A percentile compares a stretch with the other conserved stretches of the same genome.
Evolutionary conservation across 1,140 invertebrate genomes (phyloP).

Genomic region (Solenopsis fugax): DNA sequence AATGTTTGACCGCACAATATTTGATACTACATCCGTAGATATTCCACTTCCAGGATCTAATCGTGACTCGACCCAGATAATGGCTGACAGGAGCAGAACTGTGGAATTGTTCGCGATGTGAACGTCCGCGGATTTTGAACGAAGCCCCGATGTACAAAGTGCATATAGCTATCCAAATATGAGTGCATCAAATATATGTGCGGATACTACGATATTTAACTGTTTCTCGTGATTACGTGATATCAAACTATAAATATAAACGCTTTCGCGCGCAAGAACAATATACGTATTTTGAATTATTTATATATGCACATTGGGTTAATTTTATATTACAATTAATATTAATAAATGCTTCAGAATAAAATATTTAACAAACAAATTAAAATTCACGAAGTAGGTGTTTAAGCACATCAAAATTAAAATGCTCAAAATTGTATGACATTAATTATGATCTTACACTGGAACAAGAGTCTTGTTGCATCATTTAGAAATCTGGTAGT

Average conservation of each 20-base stretch:
- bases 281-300: neutral
- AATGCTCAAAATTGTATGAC: neutral
- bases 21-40: conserved; percentile 61
- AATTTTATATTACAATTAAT: neutral
- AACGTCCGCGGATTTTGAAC: conserved; percentile 34
- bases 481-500: too few relatives aligned
- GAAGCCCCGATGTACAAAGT: conserved; percentile 9
- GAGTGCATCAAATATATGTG: conserved; percentile 37
- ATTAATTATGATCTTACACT: neutral
- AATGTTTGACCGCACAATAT: conserved; percentile 71
- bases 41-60: conserved; percentile 69
- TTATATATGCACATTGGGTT: neutral
- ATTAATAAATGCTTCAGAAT: neutral
- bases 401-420: neutral
- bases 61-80: conserved; percentile 69
- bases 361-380: neutral
- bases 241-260: conserved; percentile 5
- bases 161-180: neutral
- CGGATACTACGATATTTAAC: conserved; percentile 23
- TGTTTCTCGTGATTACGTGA: conserved; percentile 7
- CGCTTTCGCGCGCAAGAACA: neutral
- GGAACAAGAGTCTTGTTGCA: too few relatives aligned
- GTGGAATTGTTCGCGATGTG: conserved; percentile 47
- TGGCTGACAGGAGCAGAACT: conserved; percentile 58
- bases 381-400: neutral